These are phyloP conservation scores for Furcifer pardalis DNA, from an alignment of 2,797 vertebrate genomes.

Conservation along the genomic window DNA sequence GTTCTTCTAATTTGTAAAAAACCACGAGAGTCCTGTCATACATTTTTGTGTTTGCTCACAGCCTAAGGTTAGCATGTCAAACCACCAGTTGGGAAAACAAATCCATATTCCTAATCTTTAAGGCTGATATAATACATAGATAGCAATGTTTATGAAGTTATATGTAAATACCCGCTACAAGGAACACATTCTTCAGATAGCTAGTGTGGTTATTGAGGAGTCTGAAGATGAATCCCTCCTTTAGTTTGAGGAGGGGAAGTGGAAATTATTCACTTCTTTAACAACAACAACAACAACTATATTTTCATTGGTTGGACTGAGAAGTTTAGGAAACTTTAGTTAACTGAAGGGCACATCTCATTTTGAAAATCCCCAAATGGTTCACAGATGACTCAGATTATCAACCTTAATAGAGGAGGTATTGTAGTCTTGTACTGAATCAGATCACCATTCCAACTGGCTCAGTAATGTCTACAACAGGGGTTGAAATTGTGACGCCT, in stretches of 20 bases:
- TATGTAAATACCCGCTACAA: conserved; percentile 56
- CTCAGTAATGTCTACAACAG: too few relatives aligned
- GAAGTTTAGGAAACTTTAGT: neutral
- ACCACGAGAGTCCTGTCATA: conserved; percentile 70
- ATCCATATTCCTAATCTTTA: conserved; percentile 78
- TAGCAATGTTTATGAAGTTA: conserved; percentile 68
- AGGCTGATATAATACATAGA: conserved; percentile 73
- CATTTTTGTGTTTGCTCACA: conserved; percentile 64
- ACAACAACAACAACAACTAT: too few relatives aligned
- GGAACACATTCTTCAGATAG: conserved; percentile 46
- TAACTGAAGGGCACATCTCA: too few relatives aligned
- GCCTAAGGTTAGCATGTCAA: conserved; percentile 77
- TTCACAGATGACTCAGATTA: too few relatives aligned
- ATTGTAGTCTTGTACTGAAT: too few relatives aligned
- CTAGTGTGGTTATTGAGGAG: conserved; percentile 34
- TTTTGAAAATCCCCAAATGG: too few relatives aligned
- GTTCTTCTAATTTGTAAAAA: neutral
- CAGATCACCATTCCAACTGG: too few relatives aligned
- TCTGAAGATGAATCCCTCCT: conserved; percentile 16
- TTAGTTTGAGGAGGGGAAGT: neutral
- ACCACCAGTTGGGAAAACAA: conserved; percentile 80
- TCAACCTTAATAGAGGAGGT: too few relatives aligned
- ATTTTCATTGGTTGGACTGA: neutral
- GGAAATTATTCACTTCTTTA: neutral
- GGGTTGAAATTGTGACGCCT: too few relatives aligned